Evolutionary conservation across 2,888 invertebrate genomes (phyloP), one percentile per base, ranked within the genome.

Genomic region (Ephialtes manifestator): DNA sequence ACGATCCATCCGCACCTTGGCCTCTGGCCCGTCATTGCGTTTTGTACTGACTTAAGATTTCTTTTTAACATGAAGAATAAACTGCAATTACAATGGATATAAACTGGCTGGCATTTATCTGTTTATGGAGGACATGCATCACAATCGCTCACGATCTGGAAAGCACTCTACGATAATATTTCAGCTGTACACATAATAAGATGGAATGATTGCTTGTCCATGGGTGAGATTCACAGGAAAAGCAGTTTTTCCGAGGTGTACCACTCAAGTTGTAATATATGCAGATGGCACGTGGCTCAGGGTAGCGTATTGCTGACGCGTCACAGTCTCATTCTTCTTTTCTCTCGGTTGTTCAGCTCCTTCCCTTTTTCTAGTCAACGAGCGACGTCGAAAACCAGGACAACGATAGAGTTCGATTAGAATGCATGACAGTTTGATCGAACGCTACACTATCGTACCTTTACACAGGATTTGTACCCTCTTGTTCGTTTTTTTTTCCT

Each of bases 381-480:
- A 63, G 35, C 11, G 7, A 77, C 46, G 67, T 39, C 43, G 39
- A 65, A n/a, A 65, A 65, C 53, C 43, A 28, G 31, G 63, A 46
- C 53, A 76, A 72, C 55, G 71, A 76, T 68, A 58, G 53, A 31
- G 70, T 87, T 90, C 89, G 82, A 90, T 91, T 90, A 89, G 89
- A 89, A 90, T 87, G 88, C 89, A 84, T 76, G 90, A 90, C 90
- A 91, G 89, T 68, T 89, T 91, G 90, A 91, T 91, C 87, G 90
- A 91, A 86, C 75, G 83, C 75, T 81, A 70, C 77, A 87, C 87
- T 89, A 89, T 89, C 90, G 87, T 83, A 63, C 67, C 78, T 87
- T 39, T 72, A 63, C 81, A 81, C 81, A 68, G 24, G 24, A 74
- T 74, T 20, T 65, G 31, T 51, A 11, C 24, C 51, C 39, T 53